These are phyloP conservation scores for Rhagonycha fulva DNA, from an alignment of 2,888 invertebrate species.

Conservation along the genomic window DNA sequence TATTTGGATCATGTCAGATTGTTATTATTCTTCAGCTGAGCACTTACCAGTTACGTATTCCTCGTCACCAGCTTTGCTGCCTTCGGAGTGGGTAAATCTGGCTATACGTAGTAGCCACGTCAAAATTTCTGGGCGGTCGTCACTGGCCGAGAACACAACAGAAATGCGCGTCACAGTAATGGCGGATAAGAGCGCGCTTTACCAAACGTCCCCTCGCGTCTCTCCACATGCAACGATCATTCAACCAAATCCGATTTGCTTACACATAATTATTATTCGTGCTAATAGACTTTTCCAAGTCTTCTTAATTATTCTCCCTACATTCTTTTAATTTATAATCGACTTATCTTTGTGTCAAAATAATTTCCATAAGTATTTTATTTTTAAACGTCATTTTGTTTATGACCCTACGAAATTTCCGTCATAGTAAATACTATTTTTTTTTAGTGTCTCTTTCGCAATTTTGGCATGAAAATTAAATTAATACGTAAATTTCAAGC, in stretches of 20 bases:
- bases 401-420: background rate
- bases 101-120: conserved; percentile 93
- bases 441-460: background rate
- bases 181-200: conserved; percentile 52
- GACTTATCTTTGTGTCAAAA: background rate
- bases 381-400: background rate
- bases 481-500: too few relatives aligned
- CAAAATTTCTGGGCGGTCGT: conserved; percentile 85
- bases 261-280: background rate
- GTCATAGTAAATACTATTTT: background rate
- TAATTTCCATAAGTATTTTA: background rate
- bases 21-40: conserved; percentile 68
- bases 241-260: conserved; percentile 8
- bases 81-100: conserved; percentile 91
- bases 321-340: background rate
- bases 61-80: conserved; percentile 93
- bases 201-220: conserved; percentile 10
- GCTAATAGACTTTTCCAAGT: background rate
- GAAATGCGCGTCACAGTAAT: conserved; percentile 79
- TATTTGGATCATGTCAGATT: conserved; percentile 59
- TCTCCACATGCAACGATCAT: conserved; percentile 2
- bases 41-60: conserved; percentile 93
- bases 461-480: background rate
- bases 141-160: conserved; percentile 78
- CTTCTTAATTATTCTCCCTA: background rate